Conservation (phyloP, 2,113 vertebrate species). For the Cervus canadensis region DNA sequence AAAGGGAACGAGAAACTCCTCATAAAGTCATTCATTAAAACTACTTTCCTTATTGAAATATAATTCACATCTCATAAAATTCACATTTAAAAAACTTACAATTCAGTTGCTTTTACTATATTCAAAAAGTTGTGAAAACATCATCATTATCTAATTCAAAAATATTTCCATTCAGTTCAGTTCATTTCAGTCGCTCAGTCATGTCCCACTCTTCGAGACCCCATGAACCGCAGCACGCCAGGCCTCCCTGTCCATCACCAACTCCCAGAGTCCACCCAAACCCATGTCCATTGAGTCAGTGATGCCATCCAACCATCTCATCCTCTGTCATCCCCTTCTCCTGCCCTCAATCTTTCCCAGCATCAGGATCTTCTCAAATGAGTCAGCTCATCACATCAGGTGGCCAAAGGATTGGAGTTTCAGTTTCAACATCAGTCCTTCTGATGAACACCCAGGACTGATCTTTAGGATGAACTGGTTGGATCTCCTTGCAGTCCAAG, state of each 20-base stretch:
- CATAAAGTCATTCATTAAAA: neutral
- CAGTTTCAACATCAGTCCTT: neutral
- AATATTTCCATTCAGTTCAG: neutral
- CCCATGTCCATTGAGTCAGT: neutral
- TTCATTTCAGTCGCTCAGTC: neutral
- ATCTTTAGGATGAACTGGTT: neutral
- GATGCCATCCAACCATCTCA: neutral
- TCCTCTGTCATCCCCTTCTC: neutral
- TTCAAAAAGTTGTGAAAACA: neutral
- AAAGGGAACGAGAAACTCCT: neutral
- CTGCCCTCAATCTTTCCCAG: neutral
- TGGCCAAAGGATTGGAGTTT: neutral
- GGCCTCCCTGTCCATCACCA: neutral
- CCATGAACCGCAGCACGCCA: neutral
- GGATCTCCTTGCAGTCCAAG: neutral
- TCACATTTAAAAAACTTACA: neutral
- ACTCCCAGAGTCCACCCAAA: neutral
- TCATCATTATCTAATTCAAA: neutral
- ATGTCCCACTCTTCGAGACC: rapidly evolving
- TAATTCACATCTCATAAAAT: neutral
- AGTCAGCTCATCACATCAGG: neutral
- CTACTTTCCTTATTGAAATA: neutral
- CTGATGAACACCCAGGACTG: neutral
- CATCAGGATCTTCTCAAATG: neutral
- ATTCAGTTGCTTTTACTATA: neutral